phyloP scores from a whole-genome alignment of 2,888 invertebrate species.

The Charanyca ferruginea region DNA sequence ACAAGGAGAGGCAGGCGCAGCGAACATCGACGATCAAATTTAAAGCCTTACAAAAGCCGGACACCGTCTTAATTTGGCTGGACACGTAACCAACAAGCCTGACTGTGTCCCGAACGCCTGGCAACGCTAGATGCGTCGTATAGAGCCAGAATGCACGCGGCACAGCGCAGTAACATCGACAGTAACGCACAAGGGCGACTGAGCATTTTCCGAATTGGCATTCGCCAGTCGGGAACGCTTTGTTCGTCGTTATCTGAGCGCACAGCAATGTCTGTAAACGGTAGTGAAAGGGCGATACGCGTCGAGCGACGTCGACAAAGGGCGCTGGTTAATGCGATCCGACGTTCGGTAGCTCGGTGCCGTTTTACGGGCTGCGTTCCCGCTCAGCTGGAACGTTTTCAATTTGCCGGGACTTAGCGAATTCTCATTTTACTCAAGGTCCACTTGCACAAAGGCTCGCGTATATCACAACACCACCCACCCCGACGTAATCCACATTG shows the following conservation, averaged over 20 bases:
- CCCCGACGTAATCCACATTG: conserved; percentile 67
- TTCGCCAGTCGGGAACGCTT: conserved; percentile 75
- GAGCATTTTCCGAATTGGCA: conserved; percentile 79
- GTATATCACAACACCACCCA: conserved; percentile 75
- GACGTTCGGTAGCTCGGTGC: conserved; percentile 65
- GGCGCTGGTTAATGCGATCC: conserved; percentile 77
- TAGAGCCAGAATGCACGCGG: conserved; percentile 29
- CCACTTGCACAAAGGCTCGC: conserved; percentile 76
- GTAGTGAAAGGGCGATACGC: conserved; percentile 73
- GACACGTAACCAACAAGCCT: too few species aligned
- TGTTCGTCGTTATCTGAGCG: conserved; percentile 80
- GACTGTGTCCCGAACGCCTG: too few species aligned
- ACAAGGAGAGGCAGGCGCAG: too few species aligned
- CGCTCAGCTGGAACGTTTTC: conserved; percentile 79
- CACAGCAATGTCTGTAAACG: conserved; percentile 79
- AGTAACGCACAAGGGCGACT: conserved; percentile 75
- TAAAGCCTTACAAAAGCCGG: too few species aligned
- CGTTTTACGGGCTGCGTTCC: conserved; percentile 70
- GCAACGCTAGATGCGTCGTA: too few species aligned
- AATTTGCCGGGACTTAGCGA: conserved; percentile 81
- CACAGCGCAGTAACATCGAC: conserved; percentile 63
- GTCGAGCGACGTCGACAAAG: conserved; percentile 72
- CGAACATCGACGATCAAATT: too few species aligned
- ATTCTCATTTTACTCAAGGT: conserved; percentile 75
- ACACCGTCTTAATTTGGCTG: too few species aligned